These are phyloP conservation scores for Oryctes rhinoceros DNA, from an alignment of 1,140 invertebrate species.

Conservation along the genomic window DNA sequence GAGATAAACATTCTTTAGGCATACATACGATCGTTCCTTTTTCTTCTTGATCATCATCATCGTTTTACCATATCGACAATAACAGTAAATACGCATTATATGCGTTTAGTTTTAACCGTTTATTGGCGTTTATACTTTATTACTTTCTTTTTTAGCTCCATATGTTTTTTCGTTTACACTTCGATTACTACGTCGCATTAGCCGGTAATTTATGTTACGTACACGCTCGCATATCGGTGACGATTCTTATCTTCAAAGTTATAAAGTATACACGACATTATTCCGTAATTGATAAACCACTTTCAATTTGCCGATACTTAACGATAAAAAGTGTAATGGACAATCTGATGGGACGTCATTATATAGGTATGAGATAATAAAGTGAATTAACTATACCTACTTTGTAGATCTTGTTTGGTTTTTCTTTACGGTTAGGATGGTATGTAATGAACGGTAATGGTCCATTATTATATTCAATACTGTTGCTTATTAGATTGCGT, in stretches of 20 bases:
- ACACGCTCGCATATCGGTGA: background rate
- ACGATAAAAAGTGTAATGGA: background rate
- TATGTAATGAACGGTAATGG: too few relatives aligned
- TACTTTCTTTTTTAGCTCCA: slow-evolving; percentile 3
- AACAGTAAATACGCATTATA: background rate
- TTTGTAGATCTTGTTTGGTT: too few relatives aligned
- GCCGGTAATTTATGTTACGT: background rate
- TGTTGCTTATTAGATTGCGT: too few relatives aligned
- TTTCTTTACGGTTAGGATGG: too few relatives aligned
- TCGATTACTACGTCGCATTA: slow-evolving; percentile 4
- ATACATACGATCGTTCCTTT: background rate
- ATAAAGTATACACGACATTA: slow-evolving; percentile 1
- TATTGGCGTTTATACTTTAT: background rate
- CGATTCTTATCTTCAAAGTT: background rate
- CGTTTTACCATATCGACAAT: slow-evolving; percentile 8
- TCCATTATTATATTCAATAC: too few relatives aligned
- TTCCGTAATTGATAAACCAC: slow-evolving; percentile 6
- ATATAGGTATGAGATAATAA: slow-evolving; percentile 1
- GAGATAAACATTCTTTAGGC: background rate
- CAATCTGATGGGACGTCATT: background rate
- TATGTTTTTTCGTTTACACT: background rate
- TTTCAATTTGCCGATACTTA: slow-evolving; percentile 4
- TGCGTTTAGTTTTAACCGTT: background rate
- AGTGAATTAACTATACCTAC: background rate
- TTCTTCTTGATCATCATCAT: background rate